Percentiles rank a stretch among this genome's conserved stretches.
Evolutionary conservation across 2,113 vertebrate genomes (phyloP).

Genomic region (Piaya cayana): DNA sequence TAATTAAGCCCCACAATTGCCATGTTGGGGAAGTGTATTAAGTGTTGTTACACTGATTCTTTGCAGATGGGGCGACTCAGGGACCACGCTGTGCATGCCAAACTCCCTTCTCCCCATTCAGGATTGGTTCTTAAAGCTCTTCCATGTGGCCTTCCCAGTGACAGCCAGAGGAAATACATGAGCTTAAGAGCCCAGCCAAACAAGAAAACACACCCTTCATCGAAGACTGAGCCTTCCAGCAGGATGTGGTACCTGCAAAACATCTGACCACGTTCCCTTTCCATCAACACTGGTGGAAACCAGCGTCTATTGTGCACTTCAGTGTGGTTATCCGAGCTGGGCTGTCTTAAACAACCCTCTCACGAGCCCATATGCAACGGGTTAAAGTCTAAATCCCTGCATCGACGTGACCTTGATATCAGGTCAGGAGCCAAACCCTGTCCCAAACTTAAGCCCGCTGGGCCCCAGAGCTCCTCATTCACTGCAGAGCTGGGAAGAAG

Average conservation of each 20-base stretch:
- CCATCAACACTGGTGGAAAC: background rate
- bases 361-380: background rate
- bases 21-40: slow-evolving; percentile 29
- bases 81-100: background rate
- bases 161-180: background rate
- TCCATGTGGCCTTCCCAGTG: background rate
- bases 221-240: background rate
- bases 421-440: background rate
- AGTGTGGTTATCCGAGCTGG: rapidly evolving
- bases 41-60: slow-evolving; percentile 45
- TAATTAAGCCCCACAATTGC: slow-evolving; percentile 53
- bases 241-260: background rate
- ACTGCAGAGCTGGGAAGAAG: background rate
- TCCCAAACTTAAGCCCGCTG: background rate
- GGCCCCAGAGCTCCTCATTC: background rate
- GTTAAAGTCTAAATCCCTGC: background rate
- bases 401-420: rapidly evolving
- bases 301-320: background rate
- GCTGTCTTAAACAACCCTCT: background rate
- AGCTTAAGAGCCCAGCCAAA: background rate
- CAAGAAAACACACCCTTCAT: background rate
- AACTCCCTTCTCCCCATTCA: background rate
- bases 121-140: background rate
- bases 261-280: background rate
- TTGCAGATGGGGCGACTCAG: slow-evolving; percentile 29